These are phyloP conservation scores for Drosophila novamexicana DNA, from an alignment of 1,140 invertebrate species.

Conservation along the genomic window DNA sequence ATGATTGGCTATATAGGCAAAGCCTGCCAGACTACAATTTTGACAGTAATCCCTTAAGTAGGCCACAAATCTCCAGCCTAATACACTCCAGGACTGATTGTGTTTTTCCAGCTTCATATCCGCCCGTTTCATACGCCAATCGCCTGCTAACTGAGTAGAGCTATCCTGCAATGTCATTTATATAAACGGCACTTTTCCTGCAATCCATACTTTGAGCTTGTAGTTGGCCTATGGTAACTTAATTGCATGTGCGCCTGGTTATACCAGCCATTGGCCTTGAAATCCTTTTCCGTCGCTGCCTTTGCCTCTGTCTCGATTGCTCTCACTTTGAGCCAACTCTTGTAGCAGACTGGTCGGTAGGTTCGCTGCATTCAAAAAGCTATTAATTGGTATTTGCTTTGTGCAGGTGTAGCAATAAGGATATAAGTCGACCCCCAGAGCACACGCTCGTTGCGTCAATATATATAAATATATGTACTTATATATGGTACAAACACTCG, in stretches of 20 bases:
- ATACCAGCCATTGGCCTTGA: conserved; percentile 18
- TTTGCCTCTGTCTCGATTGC: background rate
- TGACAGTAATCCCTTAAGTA: conserved; percentile 85
- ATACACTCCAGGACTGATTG: background rate
- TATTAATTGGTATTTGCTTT: conserved; percentile 80
- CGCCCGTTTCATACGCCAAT: conserved; percentile 39
- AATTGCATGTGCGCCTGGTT: conserved; percentile 48
- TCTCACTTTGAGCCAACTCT: background rate
- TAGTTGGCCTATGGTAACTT: conserved; percentile 40
- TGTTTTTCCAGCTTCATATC: conserved; percentile 7
- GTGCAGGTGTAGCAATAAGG: conserved; percentile 76
- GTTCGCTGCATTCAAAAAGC: conserved; percentile 64
- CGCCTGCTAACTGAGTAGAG: conserved; percentile 21
- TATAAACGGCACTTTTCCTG: conserved; percentile 45
- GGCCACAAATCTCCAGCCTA: conserved; percentile 43
- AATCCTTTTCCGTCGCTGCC: background rate
- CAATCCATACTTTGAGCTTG: conserved; percentile 20
- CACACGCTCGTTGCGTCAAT: conserved; percentile 9
- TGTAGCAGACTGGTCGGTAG: conserved; percentile 4
- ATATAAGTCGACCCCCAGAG: conserved; percentile 57
- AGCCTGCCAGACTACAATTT: conserved; percentile 85
- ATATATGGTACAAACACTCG: conserved; percentile 11
- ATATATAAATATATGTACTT: conserved; percentile 9
- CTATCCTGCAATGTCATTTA: conserved; percentile 21
- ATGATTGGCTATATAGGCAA: conserved; percentile 86